Percentiles rank a stretch among this genome's conserved stretches.
These are phyloP conservation scores for Oreochromis niloticus DNA, from an alignment of 2,113 vertebrate genomes.

Conservation along the genomic window DNA sequence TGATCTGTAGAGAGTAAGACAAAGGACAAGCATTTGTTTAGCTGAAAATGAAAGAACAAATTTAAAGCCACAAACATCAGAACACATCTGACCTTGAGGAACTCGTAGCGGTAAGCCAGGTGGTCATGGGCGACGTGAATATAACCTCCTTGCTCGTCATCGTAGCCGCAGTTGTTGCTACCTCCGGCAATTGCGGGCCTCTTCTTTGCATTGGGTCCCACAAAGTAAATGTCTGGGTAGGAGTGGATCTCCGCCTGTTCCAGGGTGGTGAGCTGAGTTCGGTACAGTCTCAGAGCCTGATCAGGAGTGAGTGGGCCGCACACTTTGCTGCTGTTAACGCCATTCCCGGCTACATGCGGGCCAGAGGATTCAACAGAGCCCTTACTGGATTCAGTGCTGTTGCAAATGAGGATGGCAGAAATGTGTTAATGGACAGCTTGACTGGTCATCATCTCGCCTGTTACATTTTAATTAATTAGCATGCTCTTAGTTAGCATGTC, in stretches of 20 bases:
- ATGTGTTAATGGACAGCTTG: neutral
- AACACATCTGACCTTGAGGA: slow-evolving; percentile 80
- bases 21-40: neutral
- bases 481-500: neutral
- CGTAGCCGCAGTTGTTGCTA: slow-evolving; percentile 89
- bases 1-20: slow-evolving; percentile 77
- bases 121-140: slow-evolving; percentile 93
- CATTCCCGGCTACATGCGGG: neutral
- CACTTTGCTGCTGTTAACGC: slow-evolving; percentile 66
- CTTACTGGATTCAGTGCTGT: slow-evolving; percentile 67
- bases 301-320: slow-evolving; percentile 79
- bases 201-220: slow-evolving; percentile 94
- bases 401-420: neutral
- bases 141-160: slow-evolving; percentile 93
- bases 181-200: slow-evolving; percentile 84
- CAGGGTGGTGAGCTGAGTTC: slow-evolving; percentile 81
- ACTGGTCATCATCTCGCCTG: neutral
- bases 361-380: slow-evolving; percentile 71
- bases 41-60: neutral
- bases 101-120: slow-evolving; percentile 93
- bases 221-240: slow-evolving; percentile 89
- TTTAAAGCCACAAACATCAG: neutral
- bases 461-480: neutral
- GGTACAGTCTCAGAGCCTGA: slow-evolving; percentile 88
- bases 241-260: slow-evolving; percentile 89